These are phyloP conservation scores for Dinoponera quadriceps DNA, from an alignment of 1,140 invertebrate genomes.

Conservation along the genomic window DNA sequence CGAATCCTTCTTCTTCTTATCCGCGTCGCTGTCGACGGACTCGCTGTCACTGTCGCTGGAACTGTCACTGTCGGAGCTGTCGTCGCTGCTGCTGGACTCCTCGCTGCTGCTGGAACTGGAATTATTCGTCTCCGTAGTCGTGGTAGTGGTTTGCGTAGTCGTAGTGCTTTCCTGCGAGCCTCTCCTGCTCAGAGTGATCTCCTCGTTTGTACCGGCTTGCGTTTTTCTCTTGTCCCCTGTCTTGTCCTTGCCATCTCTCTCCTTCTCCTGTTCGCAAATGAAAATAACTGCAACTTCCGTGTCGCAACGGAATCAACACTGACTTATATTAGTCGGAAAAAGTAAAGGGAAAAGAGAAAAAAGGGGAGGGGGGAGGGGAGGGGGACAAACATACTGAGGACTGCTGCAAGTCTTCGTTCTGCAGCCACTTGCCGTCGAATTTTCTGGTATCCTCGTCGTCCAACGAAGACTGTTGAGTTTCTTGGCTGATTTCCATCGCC, in stretches of 20 bases:
- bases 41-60: conserved; percentile 82
- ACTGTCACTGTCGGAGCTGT: conserved; percentile 82
- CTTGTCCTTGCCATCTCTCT: conserved; percentile 76
- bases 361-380: background rate
- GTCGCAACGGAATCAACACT: conserved; percentile 3
- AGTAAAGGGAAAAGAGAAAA: background rate
- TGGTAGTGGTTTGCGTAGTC: conserved; percentile 81
- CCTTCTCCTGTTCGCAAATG: conserved; percentile 66
- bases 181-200: conserved; percentile 78
- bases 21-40: conserved; percentile 79
- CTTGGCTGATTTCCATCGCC: conserved; percentile 80
- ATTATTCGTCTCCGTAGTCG: conserved; percentile 82
- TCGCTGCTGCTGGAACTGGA: conserved; percentile 83
- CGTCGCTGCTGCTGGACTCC: conserved; percentile 81
- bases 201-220: conserved; percentile 69
- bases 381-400: conserved; percentile 44
- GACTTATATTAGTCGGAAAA: conserved; percentile 3
- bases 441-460: conserved; percentile 79
- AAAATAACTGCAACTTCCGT: background rate
- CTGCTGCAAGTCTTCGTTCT: conserved; percentile 70
- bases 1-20: conserved; percentile 78
- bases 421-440: conserved; percentile 78
- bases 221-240: conserved; percentile 75
- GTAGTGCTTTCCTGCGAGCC: conserved; percentile 84
- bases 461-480: conserved; percentile 64